A percentile compares a stretch with the other conserved stretches of the same genome.
Evolutionary conservation across 2,888 invertebrate species (phyloP).

Genomic region (Spilosoma lubricipeda): DNA sequence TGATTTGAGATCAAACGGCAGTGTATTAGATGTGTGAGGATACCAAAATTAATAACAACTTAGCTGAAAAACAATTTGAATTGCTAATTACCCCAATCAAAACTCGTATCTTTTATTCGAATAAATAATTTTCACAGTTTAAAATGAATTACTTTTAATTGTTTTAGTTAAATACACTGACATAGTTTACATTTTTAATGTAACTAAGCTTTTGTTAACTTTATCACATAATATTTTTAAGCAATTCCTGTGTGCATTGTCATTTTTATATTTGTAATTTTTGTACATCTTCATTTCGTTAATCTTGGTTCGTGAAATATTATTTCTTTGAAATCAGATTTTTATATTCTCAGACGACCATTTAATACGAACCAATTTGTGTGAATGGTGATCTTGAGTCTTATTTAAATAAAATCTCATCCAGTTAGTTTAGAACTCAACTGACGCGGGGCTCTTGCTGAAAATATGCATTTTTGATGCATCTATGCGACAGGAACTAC

Average conservation of each 20-base stretch:
- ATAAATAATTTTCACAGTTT: not conserved
- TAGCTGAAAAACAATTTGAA: too few relatives aligned
- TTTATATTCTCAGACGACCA: conserved; percentile 37
- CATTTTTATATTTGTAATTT: not conserved
- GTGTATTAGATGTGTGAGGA: too few relatives aligned
- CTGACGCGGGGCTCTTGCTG: conserved; percentile 31
- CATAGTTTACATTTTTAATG: not conserved
- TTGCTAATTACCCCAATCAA: too few relatives aligned
- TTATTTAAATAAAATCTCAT: conserved; percentile 61
- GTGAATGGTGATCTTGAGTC: conserved; percentile 51
- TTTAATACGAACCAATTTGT: conserved; percentile 58
- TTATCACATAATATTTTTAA: not conserved
- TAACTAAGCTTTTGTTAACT: not conserved
- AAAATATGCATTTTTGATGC: conserved; percentile 34
- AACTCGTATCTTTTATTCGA: not conserved
- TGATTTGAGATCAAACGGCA: too few relatives aligned
- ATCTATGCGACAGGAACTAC: conserved; percentile 18
- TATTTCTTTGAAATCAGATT: conserved; percentile 6
- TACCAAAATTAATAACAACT: too few relatives aligned
- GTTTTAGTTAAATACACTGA: not conserved
- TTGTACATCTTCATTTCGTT: not conserved
- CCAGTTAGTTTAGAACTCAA: conserved; percentile 45
- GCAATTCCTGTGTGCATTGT: not conserved
- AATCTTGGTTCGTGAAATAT: not conserved
- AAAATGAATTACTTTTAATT: not conserved